Percentiles rank a stretch among this genome's conserved stretches.
Evolutionary conservation across 2,113 vertebrate species (phyloP).

Genomic region (Lota lota): DNA sequence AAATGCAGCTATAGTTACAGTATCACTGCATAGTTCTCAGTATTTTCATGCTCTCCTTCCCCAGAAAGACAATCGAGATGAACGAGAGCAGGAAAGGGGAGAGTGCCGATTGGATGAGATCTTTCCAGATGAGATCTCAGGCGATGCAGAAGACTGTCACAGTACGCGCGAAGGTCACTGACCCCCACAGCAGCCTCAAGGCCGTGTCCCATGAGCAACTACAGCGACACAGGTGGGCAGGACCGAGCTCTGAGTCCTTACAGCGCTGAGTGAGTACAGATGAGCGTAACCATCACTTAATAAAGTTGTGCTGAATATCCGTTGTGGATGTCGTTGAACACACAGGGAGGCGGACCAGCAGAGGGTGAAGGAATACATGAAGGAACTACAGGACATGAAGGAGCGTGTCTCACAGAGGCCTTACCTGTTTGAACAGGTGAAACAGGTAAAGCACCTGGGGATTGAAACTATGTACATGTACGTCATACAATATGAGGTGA

Average conservation of each 20-base stretch:
- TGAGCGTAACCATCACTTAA: no score
- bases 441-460: constrained; percentile 59
- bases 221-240: constrained; percentile 80
- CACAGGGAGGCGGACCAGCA: constrained; percentile 81
- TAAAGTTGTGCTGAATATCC: no score
- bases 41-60: constrained; percentile 7
- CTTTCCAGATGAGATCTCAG: constrained; percentile 77
- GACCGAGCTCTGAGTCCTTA: constrained; percentile 1
- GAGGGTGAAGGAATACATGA: constrained; percentile 83
- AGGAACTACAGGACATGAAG: constrained; percentile 86
- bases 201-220: constrained; percentile 80
- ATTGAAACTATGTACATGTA: background rate
- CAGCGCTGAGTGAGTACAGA: constrained; percentile 8
- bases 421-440: constrained; percentile 89
- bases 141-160: constrained; percentile 78
- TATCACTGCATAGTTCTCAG: background rate
- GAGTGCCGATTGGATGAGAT: constrained; percentile 77
- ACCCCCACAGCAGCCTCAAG: constrained; percentile 85
- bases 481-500: no score
- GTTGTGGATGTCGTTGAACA: no score
- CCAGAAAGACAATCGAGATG: constrained; percentile 80
- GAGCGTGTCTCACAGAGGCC: constrained; percentile 81
- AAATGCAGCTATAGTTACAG: background rate
- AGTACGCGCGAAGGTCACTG: constrained; percentile 84
- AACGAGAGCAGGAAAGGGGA: constrained; percentile 75